Evolutionary conservation across 2,113 vertebrate species (phyloP).

Genomic region (Trinectes maculatus): DNA sequence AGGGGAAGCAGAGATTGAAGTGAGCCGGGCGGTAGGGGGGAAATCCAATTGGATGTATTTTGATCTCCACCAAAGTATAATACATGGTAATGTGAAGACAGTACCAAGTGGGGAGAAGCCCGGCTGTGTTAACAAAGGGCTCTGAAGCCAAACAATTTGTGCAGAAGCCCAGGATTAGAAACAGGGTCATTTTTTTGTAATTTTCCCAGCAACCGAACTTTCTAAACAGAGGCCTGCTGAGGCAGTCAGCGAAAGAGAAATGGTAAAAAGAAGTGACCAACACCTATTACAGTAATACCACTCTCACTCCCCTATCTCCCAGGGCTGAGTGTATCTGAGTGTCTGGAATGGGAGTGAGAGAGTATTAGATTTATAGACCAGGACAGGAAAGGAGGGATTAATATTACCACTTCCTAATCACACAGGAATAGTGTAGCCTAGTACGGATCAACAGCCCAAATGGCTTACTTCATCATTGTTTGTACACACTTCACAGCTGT

Average conservation of each 20-base stretch:
- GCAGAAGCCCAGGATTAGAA: constrained; percentile 39
- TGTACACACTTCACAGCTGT: constrained; percentile 26
- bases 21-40: constrained; percentile 33
- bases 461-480: constrained; percentile 44
- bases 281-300: constrained; percentile 59
- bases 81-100: constrained; percentile 67
- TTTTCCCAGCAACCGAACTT: constrained; percentile 53
- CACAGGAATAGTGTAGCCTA: constrained; percentile 42
- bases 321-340: constrained; percentile 41
- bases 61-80: constrained; percentile 52
- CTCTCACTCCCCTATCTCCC: constrained; percentile 32
- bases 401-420: constrained; percentile 66
- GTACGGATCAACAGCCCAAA: constrained; percentile 41
- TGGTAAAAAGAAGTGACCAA: constrained; percentile 55
- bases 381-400: constrained; percentile 55
- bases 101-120: constrained; percentile 42
- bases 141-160: constrained; percentile 59
- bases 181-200: constrained; percentile 54
- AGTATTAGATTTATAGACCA: constrained; percentile 61
- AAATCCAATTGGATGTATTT: constrained; percentile 66
- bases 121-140: constrained; percentile 30
- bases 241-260: constrained; percentile 63
- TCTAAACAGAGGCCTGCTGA: constrained; percentile 58
- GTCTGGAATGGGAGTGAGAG: constrained; percentile 49
- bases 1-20: constrained; percentile 44